Conservation (phyloP, 2,888 invertebrate species). For the Acrocyrtus sp. region DNA sequence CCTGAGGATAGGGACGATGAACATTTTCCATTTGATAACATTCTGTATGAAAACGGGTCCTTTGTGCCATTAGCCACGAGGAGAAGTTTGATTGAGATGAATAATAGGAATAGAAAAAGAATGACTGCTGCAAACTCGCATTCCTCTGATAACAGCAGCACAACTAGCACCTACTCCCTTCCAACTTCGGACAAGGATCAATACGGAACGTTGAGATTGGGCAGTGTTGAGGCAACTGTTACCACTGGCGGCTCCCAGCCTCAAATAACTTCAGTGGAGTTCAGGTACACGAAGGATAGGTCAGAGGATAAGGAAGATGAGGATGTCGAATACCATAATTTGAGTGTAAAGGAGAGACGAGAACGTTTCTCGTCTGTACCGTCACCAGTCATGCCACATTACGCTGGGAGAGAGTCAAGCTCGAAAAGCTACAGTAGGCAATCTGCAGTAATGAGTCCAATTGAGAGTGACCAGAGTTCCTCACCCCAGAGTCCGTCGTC, state of each 20-base stretch:
- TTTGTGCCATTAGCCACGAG: constrained; percentile 63
- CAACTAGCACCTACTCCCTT: constrained; percentile 59
- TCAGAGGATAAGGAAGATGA: background rate
- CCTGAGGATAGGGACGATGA: constrained; percentile 28
- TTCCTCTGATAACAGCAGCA: constrained; percentile 54
- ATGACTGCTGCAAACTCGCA: constrained; percentile 23
- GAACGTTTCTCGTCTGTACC: constrained; percentile 44
- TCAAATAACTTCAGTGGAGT: constrained; percentile 57
- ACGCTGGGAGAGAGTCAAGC: background rate
- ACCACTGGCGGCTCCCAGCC: constrained; percentile 37
- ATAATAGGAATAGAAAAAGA: constrained; percentile 54
- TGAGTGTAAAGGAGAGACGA: constrained; percentile 31
- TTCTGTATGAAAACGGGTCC: constrained; percentile 61
- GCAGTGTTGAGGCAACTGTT: constrained; percentile 57
- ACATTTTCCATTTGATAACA: constrained; percentile 58
- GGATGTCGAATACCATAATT: constrained; percentile 30
- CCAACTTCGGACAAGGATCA: constrained; percentile 56
- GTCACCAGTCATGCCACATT: constrained; percentile 47
- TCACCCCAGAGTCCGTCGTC: background rate
- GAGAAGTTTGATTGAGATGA: constrained; percentile 62
- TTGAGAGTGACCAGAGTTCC: constrained; percentile 20
- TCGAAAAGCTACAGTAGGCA: background rate
- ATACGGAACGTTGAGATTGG: constrained; percentile 47
- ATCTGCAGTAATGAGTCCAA: constrained; percentile 21
- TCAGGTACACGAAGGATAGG: constrained; percentile 42